These are phyloP conservation scores for Dryobates pubescens DNA, from an alignment of 2,797 vertebrate genomes.

Conservation along the genomic window DNA sequence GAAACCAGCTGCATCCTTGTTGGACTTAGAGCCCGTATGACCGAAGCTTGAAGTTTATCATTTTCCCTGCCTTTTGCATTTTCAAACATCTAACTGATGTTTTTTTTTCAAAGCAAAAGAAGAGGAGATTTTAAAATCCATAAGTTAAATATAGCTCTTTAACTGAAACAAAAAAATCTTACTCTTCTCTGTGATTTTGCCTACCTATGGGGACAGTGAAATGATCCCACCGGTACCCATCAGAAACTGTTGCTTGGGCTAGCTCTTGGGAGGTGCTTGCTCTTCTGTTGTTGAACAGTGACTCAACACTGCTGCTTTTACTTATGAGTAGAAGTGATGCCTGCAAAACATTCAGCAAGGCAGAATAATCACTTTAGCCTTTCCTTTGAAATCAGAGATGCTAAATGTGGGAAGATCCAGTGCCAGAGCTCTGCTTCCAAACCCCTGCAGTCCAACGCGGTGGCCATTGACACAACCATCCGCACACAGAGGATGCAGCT, in stretches of 20 bases:
- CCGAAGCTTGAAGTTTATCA: neutral
- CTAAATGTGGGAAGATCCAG: constrained; percentile 97
- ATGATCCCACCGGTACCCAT: neutral
- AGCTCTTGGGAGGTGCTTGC: neutral
- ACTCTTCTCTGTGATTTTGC: neutral
- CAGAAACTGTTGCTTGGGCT: neutral
- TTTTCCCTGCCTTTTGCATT: neutral
- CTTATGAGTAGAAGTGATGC: neutral
- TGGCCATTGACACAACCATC: constrained; percentile 91
- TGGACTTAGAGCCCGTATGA: neutral
- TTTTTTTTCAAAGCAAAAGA: neutral
- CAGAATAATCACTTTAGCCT: neutral
- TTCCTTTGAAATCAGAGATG: constrained; percentile 81
- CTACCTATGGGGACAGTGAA: neutral
- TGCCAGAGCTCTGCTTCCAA: constrained; percentile 86
- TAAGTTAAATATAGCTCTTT: neutral
- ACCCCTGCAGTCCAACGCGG: constrained; percentile 89
- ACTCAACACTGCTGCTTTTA: neutral
- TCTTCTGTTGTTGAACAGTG: neutral
- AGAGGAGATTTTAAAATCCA: neutral
- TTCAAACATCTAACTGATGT: neutral
- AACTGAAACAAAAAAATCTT: neutral
- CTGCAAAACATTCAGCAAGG: neutral
- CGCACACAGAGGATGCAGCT: constrained; percentile 68
- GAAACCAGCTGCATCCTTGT: neutral